phyloP scores from a whole-genome alignment of 2,113 vertebrate genomes.

The Notiomystis cincta region DNA sequence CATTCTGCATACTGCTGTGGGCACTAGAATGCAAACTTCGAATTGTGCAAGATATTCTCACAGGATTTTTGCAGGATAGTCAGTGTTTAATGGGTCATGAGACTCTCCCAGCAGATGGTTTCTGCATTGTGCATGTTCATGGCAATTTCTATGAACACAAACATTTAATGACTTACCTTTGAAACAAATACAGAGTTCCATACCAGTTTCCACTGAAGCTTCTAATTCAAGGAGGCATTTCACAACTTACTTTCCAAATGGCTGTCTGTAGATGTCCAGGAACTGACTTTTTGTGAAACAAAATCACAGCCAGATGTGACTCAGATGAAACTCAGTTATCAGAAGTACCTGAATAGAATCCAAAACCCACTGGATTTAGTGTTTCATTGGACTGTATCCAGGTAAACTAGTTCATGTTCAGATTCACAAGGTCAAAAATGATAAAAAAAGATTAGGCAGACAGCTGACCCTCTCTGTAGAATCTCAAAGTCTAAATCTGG shows the following conservation, averaged over 20 bases:
- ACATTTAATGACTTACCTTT: background rate
- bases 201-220: background rate
- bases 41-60: background rate
- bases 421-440: background rate
- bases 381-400: background rate
- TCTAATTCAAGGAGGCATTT: background rate
- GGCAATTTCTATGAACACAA: background rate
- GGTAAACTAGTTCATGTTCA: background rate
- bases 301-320: background rate
- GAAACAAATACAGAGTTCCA: background rate
- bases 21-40: background rate
- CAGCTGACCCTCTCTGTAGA: background rate
- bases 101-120: background rate
- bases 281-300: background rate
- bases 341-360: background rate
- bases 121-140: background rate
- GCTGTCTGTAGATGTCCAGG: background rate
- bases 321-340: background rate
- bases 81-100: slow-evolving; percentile 8
- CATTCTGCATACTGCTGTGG: background rate
- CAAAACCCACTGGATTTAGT: background rate
- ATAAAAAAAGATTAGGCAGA: background rate
- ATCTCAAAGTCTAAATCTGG: background rate
- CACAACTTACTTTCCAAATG: background rate
- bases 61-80: background rate